Conservation (phyloP, 2,797 vertebrate species). For the Intellagama lesueurii region DNA sequence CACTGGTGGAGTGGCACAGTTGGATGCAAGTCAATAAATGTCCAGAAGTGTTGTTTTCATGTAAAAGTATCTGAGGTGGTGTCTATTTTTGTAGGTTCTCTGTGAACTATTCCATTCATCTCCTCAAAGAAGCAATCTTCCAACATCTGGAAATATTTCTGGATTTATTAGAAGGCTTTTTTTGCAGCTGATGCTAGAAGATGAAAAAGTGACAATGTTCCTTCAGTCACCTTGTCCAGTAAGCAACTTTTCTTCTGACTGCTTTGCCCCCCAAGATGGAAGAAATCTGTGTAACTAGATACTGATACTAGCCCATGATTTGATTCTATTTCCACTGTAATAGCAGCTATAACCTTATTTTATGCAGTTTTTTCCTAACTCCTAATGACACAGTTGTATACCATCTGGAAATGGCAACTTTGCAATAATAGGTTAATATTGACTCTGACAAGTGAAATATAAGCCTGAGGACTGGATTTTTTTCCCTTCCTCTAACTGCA, state of each 20-base stretch:
- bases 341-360: not conserved
- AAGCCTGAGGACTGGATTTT: no score
- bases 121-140: conserved; percentile 92
- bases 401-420: not conserved
- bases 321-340: not conserved
- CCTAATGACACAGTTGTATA: not conserved
- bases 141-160: conserved; percentile 96
- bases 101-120: conserved; percentile 98
- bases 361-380: not conserved
- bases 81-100: conserved; percentile 87
- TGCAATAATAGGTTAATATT: not conserved
- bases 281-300: not conserved
- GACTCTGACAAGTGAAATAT: not conserved
- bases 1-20: not conserved
- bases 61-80: conserved; percentile 36
- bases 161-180: conserved; percentile 97
- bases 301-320: not conserved
- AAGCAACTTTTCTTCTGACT: conserved; percentile 52
- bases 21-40: not conserved
- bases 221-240: conserved; percentile 98
- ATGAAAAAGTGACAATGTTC: conserved; percentile 99
- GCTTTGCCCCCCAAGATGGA: not conserved
- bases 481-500: not conserved
- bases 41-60: conserved; percentile 9
- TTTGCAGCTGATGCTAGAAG: conserved; percentile 97